phyloP scores from a whole-genome alignment of 2,888 invertebrate genomes.

The Rhingia campestris region DNA sequence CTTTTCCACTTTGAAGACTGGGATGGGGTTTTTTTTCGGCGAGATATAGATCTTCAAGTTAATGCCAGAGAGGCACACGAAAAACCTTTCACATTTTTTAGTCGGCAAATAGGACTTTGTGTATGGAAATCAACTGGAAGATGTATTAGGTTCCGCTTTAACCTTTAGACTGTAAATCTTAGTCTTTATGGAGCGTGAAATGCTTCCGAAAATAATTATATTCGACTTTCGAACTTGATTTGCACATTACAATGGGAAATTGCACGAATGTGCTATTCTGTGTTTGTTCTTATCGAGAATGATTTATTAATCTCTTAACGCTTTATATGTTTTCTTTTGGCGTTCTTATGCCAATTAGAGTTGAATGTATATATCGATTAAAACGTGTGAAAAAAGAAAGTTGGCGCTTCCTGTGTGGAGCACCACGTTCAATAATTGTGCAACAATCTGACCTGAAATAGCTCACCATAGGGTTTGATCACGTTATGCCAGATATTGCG shows the following conservation, averaged over 20 bases:
- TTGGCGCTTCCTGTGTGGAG: neutral
- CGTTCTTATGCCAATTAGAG: neutral
- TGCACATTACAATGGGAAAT: slow-evolving; percentile 1
- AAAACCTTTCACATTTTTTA: slow-evolving; percentile 58
- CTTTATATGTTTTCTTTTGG: no score
- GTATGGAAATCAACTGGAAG: neutral
- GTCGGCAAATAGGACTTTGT: slow-evolving; percentile 29
- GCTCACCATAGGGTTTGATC: no score
- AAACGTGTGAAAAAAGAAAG: neutral
- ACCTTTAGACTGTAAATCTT: slow-evolving; percentile 30
- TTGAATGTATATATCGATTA: neutral
- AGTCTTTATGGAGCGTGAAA: slow-evolving; percentile 39
- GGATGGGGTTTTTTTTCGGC: slow-evolving; percentile 21
- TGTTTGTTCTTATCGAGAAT: no score
- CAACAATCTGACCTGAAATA: no score
- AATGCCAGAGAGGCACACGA: slow-evolving; percentile 48
- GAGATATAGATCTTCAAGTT: slow-evolving; percentile 53
- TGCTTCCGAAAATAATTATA: slow-evolving; percentile 42
- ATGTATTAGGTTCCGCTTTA: slow-evolving; percentile 15
- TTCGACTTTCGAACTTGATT: slow-evolving; percentile 17
- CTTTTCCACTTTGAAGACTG: slow-evolving; percentile 17
- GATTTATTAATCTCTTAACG: no score
- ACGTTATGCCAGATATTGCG: no score
- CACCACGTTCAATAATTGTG: neutral
- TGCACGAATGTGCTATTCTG: neutral